Evolutionary conservation across 2,113 vertebrate genomes (phyloP), one percentile per base, ranked within the genome.

Genomic region (Semnornis frantzii): DNA sequence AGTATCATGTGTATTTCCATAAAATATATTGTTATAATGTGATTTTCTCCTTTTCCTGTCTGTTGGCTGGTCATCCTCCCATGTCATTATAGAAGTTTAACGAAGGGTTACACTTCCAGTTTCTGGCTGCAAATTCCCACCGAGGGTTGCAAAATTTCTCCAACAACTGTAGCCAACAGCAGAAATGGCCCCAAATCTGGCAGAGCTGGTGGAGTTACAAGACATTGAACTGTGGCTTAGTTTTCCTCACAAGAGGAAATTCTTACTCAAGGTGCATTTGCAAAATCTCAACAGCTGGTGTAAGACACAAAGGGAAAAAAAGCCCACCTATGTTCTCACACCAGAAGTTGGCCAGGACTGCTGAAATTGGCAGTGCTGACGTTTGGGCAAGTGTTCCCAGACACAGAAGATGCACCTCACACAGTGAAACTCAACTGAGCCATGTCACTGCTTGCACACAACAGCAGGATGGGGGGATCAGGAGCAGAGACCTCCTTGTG

Each of bases 401-500:
- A 5, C 3, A 2, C 1, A 1, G 70, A 73, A 80, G 84, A 59
- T 46, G 50, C 5, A 8, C 8, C 28, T 31, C 2, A 5, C 59
- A 12, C 0, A 4, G 75, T 52, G 65, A 54, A 58, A 27, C n/a
- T 54, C 42, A 27, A 6, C 25, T 68, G 34, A 81, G 34, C 19
- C 2, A 6, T 30, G 69, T 21, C 6, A 8, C 33, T 1, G 37
- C 31, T 76, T 12, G 0, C 12, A 21, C 39, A 50, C 0, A 0
- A 8, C 9, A 52, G 20, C 1, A 6, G 59, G 28, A 25, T 0
- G 1, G 37, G n/a, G 5, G 24, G 8, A 48, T 3, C 0, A 0
- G 6, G 28, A 77, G 20, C 46, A n/a, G 28, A 78, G 25, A 50
- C 19, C 14, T 44, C 60, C 48, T 15, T 8, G 4, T 1, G 2